These are phyloP conservation scores for Hydriomena furcata DNA, from an alignment of 2,888 invertebrate genomes.

Conservation along the genomic window DNA sequence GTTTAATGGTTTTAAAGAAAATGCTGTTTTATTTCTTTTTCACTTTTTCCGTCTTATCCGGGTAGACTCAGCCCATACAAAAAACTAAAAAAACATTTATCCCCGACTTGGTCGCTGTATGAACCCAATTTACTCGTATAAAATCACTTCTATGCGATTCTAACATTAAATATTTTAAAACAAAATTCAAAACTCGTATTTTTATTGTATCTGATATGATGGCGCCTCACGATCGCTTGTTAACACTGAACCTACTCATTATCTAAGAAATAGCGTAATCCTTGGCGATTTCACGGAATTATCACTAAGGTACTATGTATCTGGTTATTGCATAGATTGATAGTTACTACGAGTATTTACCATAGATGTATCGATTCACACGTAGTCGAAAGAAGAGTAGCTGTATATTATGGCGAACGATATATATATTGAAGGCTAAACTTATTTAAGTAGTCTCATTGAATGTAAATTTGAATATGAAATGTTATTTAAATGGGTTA, in stretches of 20 bases:
- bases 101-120: too few relatives aligned
- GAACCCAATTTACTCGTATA: too few relatives aligned
- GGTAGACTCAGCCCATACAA: too few relatives aligned
- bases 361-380: constrained; percentile 8
- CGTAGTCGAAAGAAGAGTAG: constrained; percentile 1
- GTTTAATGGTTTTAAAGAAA: too few relatives aligned
- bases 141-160: too few relatives aligned
- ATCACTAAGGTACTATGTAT: constrained; percentile 2
- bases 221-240: constrained; percentile 11
- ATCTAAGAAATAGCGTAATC: constrained; percentile 24
- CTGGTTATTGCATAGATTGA: not conserved
- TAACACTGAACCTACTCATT: constrained; percentile 5
- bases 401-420: constrained; percentile 12
- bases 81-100: too few relatives aligned
- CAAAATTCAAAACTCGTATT: too few relatives aligned
- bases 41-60: too few relatives aligned
- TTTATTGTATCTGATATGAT: too few relatives aligned
- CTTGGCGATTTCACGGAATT: constrained; percentile 32
- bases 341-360: not conserved
- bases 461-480: not conserved
- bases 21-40: too few relatives aligned
- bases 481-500: too few relatives aligned
- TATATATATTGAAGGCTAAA: not conserved
- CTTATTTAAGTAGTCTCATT: not conserved
- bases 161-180: too few relatives aligned